phyloP scores from a whole-genome alignment of 2,113 vertebrate genomes.

The Gadus macrocephalus region DNA sequence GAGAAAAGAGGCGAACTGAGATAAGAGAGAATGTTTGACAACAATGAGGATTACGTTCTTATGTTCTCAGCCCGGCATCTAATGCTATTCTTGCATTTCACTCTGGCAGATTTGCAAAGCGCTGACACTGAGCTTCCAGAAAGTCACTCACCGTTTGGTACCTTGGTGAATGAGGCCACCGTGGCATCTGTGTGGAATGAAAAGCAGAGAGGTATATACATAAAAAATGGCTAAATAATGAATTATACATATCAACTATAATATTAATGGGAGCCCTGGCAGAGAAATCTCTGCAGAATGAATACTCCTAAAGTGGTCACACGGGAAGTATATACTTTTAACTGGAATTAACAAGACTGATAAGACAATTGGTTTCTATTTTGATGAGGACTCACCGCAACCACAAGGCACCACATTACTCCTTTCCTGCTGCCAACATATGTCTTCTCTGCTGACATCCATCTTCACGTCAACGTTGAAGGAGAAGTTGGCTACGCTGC shows the following conservation, averaged over 20 bases:
- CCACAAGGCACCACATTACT: conserved; percentile 37
- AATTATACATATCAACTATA: conserved; percentile 58
- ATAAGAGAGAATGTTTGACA: conserved; percentile 36
- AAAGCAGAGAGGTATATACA: conserved; percentile 4
- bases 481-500: conserved; percentile 21
- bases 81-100: conserved; percentile 41
- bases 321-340: too few relatives aligned
- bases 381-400: background rate
- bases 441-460: conserved; percentile 49
- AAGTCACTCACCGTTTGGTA: conserved; percentile 63
- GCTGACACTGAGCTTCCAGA: conserved; percentile 53
- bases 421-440: conserved; percentile 2
- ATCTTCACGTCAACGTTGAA: conserved; percentile 52
- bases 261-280: conserved; percentile 53
- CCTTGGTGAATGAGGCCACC: conserved; percentile 34
- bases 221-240: conserved; percentile 41
- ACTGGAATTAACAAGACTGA: too few relatives aligned
- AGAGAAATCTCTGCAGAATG: conserved; percentile 43
- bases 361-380: too few relatives aligned
- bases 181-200: conserved; percentile 43
- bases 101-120: conserved; percentile 52
- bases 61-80: conserved; percentile 45
- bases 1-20: conserved; percentile 24
- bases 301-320: conserved; percentile 19
- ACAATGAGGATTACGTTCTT: conserved; percentile 65